These are phyloP conservation scores for Cylindroiulus punctatus DNA, from an alignment of 2,888 invertebrate species.

Conservation along the genomic window DNA sequence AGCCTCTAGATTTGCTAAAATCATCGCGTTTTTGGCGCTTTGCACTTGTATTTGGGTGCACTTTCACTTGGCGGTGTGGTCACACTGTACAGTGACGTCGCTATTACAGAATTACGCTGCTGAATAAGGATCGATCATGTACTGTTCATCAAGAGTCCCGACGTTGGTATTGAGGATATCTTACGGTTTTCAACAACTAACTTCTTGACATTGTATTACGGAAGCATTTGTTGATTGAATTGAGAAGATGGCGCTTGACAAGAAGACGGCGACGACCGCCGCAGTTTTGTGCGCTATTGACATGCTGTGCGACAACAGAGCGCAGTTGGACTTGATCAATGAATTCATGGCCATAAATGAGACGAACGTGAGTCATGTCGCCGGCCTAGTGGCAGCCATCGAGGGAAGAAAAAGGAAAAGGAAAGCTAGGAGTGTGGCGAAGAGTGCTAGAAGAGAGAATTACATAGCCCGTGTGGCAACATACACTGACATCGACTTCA, in stretches of 20 bases:
- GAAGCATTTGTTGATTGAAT: too few species aligned
- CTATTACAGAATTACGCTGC: too few species aligned
- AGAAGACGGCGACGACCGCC: not conserved
- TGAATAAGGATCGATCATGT: too few species aligned
- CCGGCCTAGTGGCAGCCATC: not conserved
- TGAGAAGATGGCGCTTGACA: not conserved
- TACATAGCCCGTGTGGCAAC: slow-evolving; percentile 1
- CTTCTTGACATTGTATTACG: too few species aligned
- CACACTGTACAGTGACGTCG: too few species aligned
- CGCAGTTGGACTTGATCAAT: not conserved
- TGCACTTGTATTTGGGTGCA: too few species aligned
- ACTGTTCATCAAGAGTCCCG: too few species aligned
- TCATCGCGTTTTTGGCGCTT: too few species aligned
- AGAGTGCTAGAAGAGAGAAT: slow-evolving; percentile 28
- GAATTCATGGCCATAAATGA: not conserved
- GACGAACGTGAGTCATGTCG: not conserved
- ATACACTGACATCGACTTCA: not conserved
- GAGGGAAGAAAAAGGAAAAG: slow-evolving; percentile 37
- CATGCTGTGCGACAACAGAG: slow-evolving; percentile 31
- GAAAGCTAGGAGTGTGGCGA: not conserved
- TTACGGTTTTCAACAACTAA: too few species aligned
- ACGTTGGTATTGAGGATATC: too few species aligned
- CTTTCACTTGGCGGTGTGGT: too few species aligned
- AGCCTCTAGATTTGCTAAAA: too few species aligned
- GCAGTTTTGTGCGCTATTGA: not conserved